These are phyloP conservation scores for Lepilemur septentrionalis DNA, from an alignment of 2,797 vertebrate species.

Conservation along the genomic window DNA sequence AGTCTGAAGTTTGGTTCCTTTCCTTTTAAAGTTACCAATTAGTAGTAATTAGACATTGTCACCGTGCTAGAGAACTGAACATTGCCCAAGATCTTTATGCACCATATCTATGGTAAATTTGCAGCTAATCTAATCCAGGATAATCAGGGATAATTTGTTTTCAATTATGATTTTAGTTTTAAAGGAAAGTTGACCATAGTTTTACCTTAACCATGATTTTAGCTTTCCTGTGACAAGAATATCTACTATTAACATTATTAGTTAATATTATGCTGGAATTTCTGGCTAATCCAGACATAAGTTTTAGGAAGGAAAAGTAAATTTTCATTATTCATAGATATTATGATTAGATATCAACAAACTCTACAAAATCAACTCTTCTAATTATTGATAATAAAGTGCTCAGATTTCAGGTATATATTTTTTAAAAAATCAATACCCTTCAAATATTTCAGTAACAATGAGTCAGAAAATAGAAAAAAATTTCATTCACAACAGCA, in stretches of 20 bases:
- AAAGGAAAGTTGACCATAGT: not conserved
- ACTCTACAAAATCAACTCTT: not conserved
- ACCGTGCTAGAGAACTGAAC: not conserved
- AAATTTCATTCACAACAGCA: not conserved
- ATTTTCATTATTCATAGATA: constrained; percentile 2
- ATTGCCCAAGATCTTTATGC: not conserved
- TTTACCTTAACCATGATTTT: constrained; percentile 23
- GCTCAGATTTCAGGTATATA: constrained; percentile 28
- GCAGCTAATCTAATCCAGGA: not conserved
- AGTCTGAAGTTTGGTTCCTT: not conserved
- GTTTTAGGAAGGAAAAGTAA: not conserved
- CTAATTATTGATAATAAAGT: constrained; percentile 24
- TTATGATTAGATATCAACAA: not conserved
- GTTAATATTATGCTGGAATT: constrained; percentile 9
- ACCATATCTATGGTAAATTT: not conserved
- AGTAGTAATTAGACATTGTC: not conserved
- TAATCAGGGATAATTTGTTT: not conserved
- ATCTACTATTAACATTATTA: not conserved
- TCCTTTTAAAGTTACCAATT: not conserved
- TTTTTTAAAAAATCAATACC: not conserved
- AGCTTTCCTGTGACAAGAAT: constrained; percentile 26
- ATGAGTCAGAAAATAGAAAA: not conserved
- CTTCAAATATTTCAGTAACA: not conserved
- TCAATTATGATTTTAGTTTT: not conserved
- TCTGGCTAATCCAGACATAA: not conserved